A percentile compares a stretch with the other conserved stretches of the same genome.
phyloP scores from a whole-genome alignment of 2,113 vertebrate genomes.

The Caretta caretta region DNA sequence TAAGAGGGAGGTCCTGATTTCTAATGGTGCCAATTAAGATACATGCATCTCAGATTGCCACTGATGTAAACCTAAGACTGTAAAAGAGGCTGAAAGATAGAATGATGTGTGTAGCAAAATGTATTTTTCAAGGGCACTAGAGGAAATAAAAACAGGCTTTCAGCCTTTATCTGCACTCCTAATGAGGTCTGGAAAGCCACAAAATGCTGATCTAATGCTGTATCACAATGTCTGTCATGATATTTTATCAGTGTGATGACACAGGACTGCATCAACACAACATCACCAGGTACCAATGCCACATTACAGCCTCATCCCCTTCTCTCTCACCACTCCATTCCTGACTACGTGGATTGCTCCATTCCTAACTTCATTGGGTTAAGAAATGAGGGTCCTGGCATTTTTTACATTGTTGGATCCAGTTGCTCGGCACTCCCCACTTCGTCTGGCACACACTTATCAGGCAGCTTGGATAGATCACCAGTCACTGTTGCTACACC shows the following conservation, averaged over 20 bases:
- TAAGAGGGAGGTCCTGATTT: background rate
- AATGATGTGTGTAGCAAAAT: background rate
- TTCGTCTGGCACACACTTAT: background rate
- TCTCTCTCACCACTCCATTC: rapidly evolving
- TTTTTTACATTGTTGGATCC: background rate
- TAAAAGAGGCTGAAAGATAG: background rate
- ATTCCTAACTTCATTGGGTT: background rate
- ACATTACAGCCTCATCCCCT: background rate
- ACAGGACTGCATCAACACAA: background rate
- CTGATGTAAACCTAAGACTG: no score
- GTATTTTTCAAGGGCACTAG: background rate
- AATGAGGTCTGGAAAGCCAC: background rate
- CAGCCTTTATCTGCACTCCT: background rate
- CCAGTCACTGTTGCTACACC: background rate
- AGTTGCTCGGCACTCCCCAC: no score
- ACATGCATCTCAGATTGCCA: background rate
- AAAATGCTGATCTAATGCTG: background rate
- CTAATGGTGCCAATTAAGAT: background rate
- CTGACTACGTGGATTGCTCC: rapidly evolving
- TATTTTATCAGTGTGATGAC: background rate
- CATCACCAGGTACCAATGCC: background rate
- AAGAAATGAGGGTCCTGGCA: background rate
- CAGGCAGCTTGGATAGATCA: background rate
- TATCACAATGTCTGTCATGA: background rate
- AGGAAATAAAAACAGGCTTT: background rate